Conservation (phyloP, 2,797 vertebrate genomes). For the Chloroceryle inda region DNA sequence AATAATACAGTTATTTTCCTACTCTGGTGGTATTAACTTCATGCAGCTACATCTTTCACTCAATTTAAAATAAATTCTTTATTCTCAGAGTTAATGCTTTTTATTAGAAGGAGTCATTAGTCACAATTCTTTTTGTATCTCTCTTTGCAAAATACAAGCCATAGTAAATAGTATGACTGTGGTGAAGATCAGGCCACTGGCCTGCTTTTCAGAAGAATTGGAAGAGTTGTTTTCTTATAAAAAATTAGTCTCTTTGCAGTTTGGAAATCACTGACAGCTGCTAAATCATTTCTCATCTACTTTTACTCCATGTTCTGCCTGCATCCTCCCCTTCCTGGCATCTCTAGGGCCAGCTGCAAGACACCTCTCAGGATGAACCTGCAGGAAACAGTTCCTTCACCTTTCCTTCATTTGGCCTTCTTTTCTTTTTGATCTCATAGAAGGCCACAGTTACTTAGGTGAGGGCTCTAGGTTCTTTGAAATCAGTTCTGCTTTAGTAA, state of each 20-base stretch:
- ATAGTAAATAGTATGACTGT: background rate
- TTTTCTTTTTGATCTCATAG: conserved; percentile 2
- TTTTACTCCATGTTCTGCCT: background rate
- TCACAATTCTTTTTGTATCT: background rate
- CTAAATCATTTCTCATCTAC: background rate
- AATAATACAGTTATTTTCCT: background rate
- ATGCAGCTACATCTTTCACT: background rate
- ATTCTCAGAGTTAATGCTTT: background rate
- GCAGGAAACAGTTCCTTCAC: background rate
- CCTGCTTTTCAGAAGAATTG: background rate
- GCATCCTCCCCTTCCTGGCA: background rate
- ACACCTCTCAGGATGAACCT: background rate
- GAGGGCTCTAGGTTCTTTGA: background rate
- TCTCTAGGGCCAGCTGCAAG: background rate
- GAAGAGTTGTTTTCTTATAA: background rate
- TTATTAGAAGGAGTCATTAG: background rate
- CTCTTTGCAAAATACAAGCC: background rate
- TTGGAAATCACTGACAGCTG: background rate
- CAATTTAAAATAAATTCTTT: background rate
- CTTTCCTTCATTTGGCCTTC: background rate
- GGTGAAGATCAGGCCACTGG: background rate
- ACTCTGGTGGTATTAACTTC: background rate
- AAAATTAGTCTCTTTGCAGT: background rate
- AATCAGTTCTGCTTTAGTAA: background rate
- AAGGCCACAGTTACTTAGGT: background rate